Evolutionary conservation across 2,888 invertebrate species (phyloP), one percentile per base, ranked within the genome.

Genomic region (Tenthredo distinguenda): DNA sequence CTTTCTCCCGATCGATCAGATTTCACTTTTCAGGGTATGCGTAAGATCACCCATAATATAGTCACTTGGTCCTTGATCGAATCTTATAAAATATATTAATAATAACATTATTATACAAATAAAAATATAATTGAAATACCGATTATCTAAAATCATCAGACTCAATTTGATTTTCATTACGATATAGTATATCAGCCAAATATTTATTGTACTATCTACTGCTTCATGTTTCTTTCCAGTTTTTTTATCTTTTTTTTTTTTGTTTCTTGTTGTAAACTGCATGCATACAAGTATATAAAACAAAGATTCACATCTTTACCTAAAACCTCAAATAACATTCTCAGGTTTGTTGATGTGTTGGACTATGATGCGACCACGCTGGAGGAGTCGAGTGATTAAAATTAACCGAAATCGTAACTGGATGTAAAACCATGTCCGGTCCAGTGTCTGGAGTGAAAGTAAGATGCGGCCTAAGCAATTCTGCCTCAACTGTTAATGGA

Each of bases 391-490:
- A 84, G 83, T 93, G 92, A 85, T 92, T 93, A 87, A 97, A 98
- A 94, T 97, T 97, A n/a, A 98, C 98, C 92, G 97, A 97, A 86
- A 98, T 98, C 86, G 97, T 98, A 88, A 98, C 97, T 3, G 98
- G 98, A 94, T 98, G 98, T 50, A 98, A 93, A 2, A 96, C 95
- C 31, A 95, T 95, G 55, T 95, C 94, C 0, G 95, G 94, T 77
- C 96, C 96, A 3, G 91, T 89, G 85, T 93, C 93, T 43, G 90
- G 89, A 31, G 91, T 89, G 76, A 90, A 91, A 10, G 88, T 90
- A 37, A 97, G 94, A 91, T 96, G 96, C 0, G 97, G 96, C 91
- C 96, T 93, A 83, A 98, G 93, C 58, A 96, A 94, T 81, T 96
- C 95, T 90, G 96, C 96, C 89, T 98, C 98, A 84, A 98, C 95